Evolutionary conservation across 2,888 invertebrate genomes (phyloP).

Genomic region (Sussaba pulchella): DNA sequence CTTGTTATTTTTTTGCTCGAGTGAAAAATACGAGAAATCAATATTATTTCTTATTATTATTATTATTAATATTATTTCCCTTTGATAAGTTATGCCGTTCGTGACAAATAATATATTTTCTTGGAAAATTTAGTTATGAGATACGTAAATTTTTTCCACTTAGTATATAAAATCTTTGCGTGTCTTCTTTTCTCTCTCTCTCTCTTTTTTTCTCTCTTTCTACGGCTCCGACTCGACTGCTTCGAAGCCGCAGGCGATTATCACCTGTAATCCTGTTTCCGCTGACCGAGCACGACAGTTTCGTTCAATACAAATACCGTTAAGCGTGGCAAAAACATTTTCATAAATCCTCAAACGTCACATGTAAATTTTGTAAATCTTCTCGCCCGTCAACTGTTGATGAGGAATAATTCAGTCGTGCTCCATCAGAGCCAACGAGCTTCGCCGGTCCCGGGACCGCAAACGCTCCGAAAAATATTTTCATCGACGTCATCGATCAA

Average conservation of each 20-base stretch:
- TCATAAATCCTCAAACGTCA: constrained; percentile 1
- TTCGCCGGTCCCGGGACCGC: too few species aligned
- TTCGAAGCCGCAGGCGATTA: not conserved
- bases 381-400: too few species aligned
- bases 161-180: too few species aligned
- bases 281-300: not conserved
- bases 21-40: not conserved
- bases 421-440: too few species aligned
- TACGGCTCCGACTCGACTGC: not conserved
- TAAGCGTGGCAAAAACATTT: constrained; percentile 3
- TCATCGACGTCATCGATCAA: too few species aligned
- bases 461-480: too few species aligned
- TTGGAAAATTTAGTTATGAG: not conserved
- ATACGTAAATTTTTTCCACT: constrained; percentile 21
- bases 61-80: too few species aligned
- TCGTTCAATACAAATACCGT: not conserved
- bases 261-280: constrained; percentile 17
- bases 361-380: constrained; percentile 33
- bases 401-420: not conserved
- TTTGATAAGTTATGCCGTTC: too few species aligned
- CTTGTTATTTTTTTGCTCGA: constrained; percentile 15
- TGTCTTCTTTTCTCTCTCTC: not conserved
- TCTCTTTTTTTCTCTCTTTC: too few species aligned
- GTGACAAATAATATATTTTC: too few species aligned
- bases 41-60: too few species aligned